Conservation (phyloP, 1,140 invertebrate genomes). For the Caenorhabditis tropicalis region DNA sequence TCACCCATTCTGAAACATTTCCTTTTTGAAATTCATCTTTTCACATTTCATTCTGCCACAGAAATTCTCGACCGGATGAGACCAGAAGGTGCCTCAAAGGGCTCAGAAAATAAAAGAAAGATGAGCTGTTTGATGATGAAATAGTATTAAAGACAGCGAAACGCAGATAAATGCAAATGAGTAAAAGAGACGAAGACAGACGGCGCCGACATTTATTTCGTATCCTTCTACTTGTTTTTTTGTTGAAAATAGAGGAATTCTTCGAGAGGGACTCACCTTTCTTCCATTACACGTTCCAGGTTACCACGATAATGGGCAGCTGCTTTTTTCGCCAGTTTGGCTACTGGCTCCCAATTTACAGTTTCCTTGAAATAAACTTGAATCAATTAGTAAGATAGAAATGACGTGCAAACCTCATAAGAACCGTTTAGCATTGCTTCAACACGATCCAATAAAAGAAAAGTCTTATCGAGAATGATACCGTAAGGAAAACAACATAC, state of each 20-base stretch:
- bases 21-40: not conserved
- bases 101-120: conserved; percentile 26
- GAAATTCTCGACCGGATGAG: not conserved
- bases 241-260: not conserved
- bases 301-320: conserved; percentile 63
- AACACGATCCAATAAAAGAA: conserved; percentile 61
- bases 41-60: not conserved
- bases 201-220: conserved; percentile 14
- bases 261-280: conserved; percentile 44
- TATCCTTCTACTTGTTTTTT: not conserved
- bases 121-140: conserved; percentile 6
- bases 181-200: not conserved
- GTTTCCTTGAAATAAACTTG: conserved; percentile 18
- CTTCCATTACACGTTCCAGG: conserved; percentile 68
- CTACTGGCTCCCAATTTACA: conserved; percentile 63
- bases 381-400: not conserved
- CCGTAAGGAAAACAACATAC: conserved; percentile 71
- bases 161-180: conserved; percentile 10
- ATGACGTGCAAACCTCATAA: not conserved
- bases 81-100: not conserved
- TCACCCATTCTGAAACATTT: conserved; percentile 63
- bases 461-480: conserved; percentile 65
- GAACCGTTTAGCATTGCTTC: conserved; percentile 59
- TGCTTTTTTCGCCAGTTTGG: conserved; percentile 63
- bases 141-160: not conserved